A percentile compares a stretch with the other conserved stretches of the same genome.
Conservation (phyloP, 2,888 invertebrate species). For the Cerastoderma edule region DNA sequence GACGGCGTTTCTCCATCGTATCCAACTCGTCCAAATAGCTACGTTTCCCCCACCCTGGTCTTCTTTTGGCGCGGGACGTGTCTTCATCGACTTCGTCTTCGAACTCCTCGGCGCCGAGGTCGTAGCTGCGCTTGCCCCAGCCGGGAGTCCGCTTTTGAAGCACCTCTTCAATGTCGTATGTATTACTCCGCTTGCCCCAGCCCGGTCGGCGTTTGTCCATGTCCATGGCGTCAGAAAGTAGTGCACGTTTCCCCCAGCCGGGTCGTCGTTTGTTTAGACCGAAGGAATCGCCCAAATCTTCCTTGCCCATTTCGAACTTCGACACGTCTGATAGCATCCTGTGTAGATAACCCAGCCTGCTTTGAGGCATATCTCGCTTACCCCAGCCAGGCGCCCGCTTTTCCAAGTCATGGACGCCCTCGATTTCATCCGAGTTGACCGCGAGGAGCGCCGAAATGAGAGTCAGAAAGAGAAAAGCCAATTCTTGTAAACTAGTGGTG, state of each 20-base stretch:
- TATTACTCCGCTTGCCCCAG: conserved; percentile 63
- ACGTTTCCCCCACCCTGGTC: conserved; percentile 71
- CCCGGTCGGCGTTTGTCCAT: conserved; percentile 68
- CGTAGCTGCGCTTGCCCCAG: conserved; percentile 62
- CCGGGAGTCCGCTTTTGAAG: conserved; percentile 63
- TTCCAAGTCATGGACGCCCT: conserved; percentile 37
- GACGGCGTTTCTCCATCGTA: conserved; percentile 61
- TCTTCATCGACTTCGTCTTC: conserved; percentile 29
- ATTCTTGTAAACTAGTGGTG: conserved; percentile 33
- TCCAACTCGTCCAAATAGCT: conserved; percentile 47
- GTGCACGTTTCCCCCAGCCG: conserved; percentile 67
- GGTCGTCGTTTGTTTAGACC: conserved; percentile 64
- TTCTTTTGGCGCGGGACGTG: conserved; percentile 60
- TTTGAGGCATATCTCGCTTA: conserved; percentile 50
- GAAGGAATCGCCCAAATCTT: conserved; percentile 32
- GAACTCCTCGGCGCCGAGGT: conserved; percentile 19
- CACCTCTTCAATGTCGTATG: conserved; percentile 37
- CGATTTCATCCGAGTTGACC: conserved; percentile 32
- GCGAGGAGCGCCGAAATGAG: conserved; percentile 36
- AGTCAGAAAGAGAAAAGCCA: conserved; percentile 38
- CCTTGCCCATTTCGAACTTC: conserved; percentile 56
- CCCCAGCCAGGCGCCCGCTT: conserved; percentile 71
- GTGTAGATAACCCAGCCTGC: conserved; percentile 48
- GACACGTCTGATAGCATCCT: conserved; percentile 51
- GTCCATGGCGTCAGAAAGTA: conserved; percentile 39